Evolutionary conservation across 2,113 vertebrate genomes (phyloP), one percentile per base, ranked within the genome.

Genomic region (Onychostruthus taczanowskii): DNA sequence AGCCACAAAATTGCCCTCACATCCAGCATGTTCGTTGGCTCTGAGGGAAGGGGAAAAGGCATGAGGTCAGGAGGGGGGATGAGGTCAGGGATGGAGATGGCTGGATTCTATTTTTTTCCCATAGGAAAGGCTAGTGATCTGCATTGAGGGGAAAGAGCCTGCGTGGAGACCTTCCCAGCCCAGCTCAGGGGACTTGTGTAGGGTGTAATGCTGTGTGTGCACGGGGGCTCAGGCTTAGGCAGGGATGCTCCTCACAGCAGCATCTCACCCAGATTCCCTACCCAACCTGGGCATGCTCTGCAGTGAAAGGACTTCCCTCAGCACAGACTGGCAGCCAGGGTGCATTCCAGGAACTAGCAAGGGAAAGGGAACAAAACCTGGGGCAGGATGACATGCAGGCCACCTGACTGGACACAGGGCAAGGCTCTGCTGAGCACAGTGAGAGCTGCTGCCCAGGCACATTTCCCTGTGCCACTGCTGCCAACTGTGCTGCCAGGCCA

Each of bases 21-120:
- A 2, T 99, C 99, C 98, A 99, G 97, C 99, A 99, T 99, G 98
- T 99, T 99, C 10, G 99, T 99, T 41, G 99, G 99, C 96, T 99
- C 99, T 99, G 96, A 49, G 84, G 90, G 87, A 56, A 96, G 63
- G 69, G 93, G 27, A 96, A 47, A 73, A 58, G 10, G 53, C 64
- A 35, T 41, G 33, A 85, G 43, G n/a, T 89, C 59, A 95, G 79
- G 19, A 59, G 47, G 37, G 37, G 37, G 8, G 37, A 35, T 41
- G 33, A 85, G 43, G n/a, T 89, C 59, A 95, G 79, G 53, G 41
- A 58, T 20, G 14, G 56, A 19, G 28, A 75, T 5, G 8, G 12
- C 31, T 68, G 55, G 49, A n/a, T 55, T 22, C 6, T 0, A 1
- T 4, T 55, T 72, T 74, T 70, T 72, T 72, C 35, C 58, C 24